Evolutionary conservation across 2,888 invertebrate genomes (phyloP).

Genomic region (Hetaerina titia): DNA sequence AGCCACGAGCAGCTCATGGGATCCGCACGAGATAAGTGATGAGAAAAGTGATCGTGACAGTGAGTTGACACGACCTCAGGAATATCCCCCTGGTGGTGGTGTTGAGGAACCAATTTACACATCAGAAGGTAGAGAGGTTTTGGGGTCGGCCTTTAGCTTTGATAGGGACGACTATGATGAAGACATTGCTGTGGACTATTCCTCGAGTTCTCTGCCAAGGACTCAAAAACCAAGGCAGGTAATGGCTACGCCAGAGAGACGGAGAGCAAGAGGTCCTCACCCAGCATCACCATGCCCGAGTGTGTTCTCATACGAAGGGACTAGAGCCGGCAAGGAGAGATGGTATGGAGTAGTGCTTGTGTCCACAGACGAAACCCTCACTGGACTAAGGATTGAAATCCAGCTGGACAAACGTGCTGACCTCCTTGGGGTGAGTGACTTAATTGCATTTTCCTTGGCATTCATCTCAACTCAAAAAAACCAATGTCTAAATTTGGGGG

Average conservation of each 20-base stretch:
- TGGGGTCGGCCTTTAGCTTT: background rate
- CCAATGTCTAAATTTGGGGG: too few species aligned
- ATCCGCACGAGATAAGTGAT: background rate
- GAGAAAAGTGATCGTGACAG: background rate
- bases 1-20: background rate
- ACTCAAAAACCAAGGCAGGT: constrained; percentile 27
- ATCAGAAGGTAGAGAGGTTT: background rate
- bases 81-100: background rate
- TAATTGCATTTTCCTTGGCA: background rate
- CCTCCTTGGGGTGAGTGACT: constrained; percentile 80
- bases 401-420: constrained; percentile 81
- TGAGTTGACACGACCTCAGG: background rate
- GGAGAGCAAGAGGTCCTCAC: constrained; percentile 44
- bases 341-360: constrained; percentile 83
- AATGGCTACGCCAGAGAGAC: too few species aligned
- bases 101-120: background rate
- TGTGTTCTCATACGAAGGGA: constrained; percentile 81
- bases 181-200: constrained; percentile 7
- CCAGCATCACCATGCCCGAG: constrained; percentile 80
- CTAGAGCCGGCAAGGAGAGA: constrained; percentile 79
- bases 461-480: too few species aligned
- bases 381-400: constrained; percentile 81
- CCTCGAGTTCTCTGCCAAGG: background rate
- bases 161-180: background rate
- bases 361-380: constrained; percentile 80